Evolutionary conservation across 2,888 invertebrate genomes (phyloP).

Genomic region (Thecophora atra): DNA sequence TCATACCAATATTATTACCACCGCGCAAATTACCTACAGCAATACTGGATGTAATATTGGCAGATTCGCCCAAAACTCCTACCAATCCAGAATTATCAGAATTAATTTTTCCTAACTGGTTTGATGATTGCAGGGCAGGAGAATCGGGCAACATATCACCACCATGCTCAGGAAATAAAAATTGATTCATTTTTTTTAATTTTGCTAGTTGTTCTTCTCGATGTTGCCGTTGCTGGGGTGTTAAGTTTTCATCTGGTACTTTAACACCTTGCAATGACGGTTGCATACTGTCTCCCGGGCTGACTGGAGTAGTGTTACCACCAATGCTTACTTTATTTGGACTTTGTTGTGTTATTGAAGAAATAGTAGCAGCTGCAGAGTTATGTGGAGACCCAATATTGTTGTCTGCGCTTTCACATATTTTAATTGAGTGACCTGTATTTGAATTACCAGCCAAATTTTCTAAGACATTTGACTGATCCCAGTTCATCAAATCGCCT

Average conservation of each 20-base stretch:
- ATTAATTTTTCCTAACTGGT: conserved; percentile 45
- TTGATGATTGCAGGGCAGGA: conserved; percentile 36
- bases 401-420: conserved; percentile 15
- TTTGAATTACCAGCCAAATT: conserved; percentile 10
- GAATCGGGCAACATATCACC: conserved; percentile 29
- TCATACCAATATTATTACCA: conserved; percentile 24
- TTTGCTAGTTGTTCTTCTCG: conserved; percentile 93
- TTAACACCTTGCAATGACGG: conserved; percentile 81
- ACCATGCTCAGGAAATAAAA: conserved; percentile 85
- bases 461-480: conserved; percentile 22
- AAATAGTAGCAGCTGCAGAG: background rate
- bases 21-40: conserved; percentile 20
- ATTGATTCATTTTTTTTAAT: conserved; percentile 88
- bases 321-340: conserved; percentile 25
- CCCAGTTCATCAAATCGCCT: conserved; percentile 31
- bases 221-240: conserved; percentile 94
- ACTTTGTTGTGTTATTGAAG: conserved; percentile 24
- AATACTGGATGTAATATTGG: background rate
- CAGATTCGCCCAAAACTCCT: conserved; percentile 19
- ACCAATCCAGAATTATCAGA: conserved; percentile 29
- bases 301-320: conserved; percentile 61
- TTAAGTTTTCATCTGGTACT: conserved; percentile 95
- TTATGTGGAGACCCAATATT: conserved; percentile 17
- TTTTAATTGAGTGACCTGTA: conserved; percentile 28
- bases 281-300: conserved; percentile 63